Conservation (phyloP, 1,140 invertebrate genomes). For the Trissolcus basalis region DNA sequence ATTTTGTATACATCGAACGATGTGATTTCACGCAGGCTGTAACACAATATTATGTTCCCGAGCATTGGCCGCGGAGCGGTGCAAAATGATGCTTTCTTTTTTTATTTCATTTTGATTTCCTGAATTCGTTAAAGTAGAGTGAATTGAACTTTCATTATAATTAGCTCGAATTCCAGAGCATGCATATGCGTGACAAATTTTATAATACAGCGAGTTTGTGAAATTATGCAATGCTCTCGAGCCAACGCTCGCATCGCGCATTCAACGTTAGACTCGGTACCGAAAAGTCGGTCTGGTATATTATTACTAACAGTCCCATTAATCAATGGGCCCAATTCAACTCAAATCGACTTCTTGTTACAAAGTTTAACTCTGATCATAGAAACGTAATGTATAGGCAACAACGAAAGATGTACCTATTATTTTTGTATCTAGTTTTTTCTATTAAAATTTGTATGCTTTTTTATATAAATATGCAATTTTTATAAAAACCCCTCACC, state of each 20-base stretch:
- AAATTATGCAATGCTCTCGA: slow-evolving; percentile 19
- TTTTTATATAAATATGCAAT: slow-evolving; percentile 60
- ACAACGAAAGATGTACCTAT: slow-evolving; percentile 70
- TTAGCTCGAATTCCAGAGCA: too few relatives aligned
- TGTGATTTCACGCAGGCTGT: slow-evolving; percentile 55
- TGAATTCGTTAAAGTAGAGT: too few relatives aligned
- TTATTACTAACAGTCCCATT: too few relatives aligned
- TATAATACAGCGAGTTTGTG: too few relatives aligned
- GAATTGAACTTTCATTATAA: too few relatives aligned
- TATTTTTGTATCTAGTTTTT: slow-evolving; percentile 72
- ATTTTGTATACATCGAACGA: slow-evolving; percentile 47
- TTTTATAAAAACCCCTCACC: background rate
- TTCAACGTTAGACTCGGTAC: slow-evolving; percentile 35
- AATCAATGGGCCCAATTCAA: slow-evolving; percentile 14
- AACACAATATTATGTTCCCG: slow-evolving; percentile 49
- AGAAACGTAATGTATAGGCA: slow-evolving; percentile 60
- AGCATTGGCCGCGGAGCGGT: slow-evolving; percentile 34
- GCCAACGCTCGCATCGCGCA: slow-evolving; percentile 31
- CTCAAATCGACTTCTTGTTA: slow-evolving; percentile 26
- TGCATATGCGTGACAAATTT: too few relatives aligned
- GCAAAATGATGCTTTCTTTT: slow-evolving; percentile 11
- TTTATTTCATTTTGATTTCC: slow-evolving; percentile 4
- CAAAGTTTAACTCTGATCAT: slow-evolving; percentile 35
- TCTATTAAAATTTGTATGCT: slow-evolving; percentile 72
- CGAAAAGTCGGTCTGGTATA: slow-evolving; percentile 25